Base-by-base conservation (phyloP, 2,888 invertebrate species). In the Nemotelus pantherinus region DNA sequence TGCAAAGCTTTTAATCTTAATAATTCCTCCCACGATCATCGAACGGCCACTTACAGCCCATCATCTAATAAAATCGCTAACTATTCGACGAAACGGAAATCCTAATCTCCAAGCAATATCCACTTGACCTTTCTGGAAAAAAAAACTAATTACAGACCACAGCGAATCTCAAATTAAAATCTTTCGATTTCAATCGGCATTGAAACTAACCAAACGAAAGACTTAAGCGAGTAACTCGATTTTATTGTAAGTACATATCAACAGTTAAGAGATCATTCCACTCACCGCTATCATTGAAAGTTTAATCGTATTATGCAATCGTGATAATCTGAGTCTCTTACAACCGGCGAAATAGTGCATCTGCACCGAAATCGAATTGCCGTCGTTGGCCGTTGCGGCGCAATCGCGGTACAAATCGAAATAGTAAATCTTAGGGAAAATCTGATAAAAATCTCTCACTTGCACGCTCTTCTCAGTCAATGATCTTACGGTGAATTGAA, bases 191-290 rank as follows among this genome's bases (percentile, higher is more conserved):
- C 65, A 41, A 47, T 47, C 65, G 65, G 44, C 65, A 65, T 65
- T 65, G 65, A 47, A 47, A 10, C 10, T 1, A 65, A 6, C 65
- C 4, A 65, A 65, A 65, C 65, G 65, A 65, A 65, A 65, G 65
- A 65, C 65, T 65, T 65, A 65, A 65, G 65, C 65, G 45, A 65
- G 65, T 25, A 65, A 65, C 65, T 41, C 47, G 45, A 43, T n/a
- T 43, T 65, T 45, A 65, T 44, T 47, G 25, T 65, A 43, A 41
- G 25, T 25, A 63, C 63, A 5, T 41, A 41, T 63, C 3, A 63
- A 63, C 63, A 65, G 41, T 3, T 65, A 65, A 5, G n/a, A 58
- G 9, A 65, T 44, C 45, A n/a, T 45, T 3, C 65, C 9, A 65
- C n/a, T 7, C 39, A 65, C 65, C 3, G 47, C 47, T 65, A 45